phyloP scores from a whole-genome alignment of 2,113 vertebrate species.

The Cinclus cinclus region DNA sequence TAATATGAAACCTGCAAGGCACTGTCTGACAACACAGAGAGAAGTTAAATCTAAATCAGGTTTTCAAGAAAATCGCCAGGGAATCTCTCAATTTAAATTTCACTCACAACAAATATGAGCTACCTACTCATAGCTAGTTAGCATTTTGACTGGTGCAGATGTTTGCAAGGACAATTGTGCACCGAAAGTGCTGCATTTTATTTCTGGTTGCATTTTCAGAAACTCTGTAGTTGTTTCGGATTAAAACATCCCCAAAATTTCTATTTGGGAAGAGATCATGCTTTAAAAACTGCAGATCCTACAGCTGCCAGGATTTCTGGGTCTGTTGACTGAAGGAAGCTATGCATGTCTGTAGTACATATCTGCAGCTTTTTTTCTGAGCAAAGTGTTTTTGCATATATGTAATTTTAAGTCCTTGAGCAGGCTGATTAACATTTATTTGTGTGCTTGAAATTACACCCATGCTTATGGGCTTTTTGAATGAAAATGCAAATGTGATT shows the following conservation, averaged over 20 bases:
- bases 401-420: neutral
- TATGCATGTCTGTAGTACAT: neutral
- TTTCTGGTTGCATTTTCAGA: neutral
- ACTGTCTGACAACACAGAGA: neutral
- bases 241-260: neutral
- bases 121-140: neutral
- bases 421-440: neutral
- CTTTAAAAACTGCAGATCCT: neutral
- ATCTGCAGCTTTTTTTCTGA: neutral
- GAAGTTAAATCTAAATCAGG: neutral
- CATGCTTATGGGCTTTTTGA: neutral
- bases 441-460: neutral
- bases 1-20: neutral
- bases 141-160: neutral
- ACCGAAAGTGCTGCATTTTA: neutral
- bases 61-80: neutral
- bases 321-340: neutral
- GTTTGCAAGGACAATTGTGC: neutral
- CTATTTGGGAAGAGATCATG: neutral
- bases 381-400: neutral
- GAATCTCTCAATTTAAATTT: neutral
- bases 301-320: neutral
- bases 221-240: neutral
- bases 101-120: neutral
- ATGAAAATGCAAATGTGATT: neutral